These are phyloP conservation scores for Amphipyra tragopoginis DNA, from an alignment of 2,888 invertebrate genomes.

Conservation along the genomic window DNA sequence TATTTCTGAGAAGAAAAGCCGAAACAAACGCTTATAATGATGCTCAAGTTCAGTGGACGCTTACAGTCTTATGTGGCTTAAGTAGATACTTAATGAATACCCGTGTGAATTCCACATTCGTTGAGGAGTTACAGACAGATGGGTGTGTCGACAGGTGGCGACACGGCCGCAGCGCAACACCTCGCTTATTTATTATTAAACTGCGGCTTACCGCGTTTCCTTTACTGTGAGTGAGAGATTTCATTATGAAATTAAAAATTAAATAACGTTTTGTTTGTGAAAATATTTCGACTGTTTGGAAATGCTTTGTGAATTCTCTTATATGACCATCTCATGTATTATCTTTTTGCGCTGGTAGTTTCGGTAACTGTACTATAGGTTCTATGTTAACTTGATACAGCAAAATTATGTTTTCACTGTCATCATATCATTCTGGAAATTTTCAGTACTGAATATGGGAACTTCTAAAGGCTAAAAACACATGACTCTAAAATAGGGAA, in stretches of 20 bases:
- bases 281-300: background rate
- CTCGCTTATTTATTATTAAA: conserved; percentile 53
- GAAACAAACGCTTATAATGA: too few relatives aligned
- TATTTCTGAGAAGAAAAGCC: too few relatives aligned
- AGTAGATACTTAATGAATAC: background rate
- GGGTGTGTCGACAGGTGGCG: conserved; percentile 31
- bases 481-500: too few relatives aligned
- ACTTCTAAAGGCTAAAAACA: too few relatives aligned
- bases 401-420: too few relatives aligned
- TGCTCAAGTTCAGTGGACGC: too few relatives aligned
- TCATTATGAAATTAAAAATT: conserved; percentile 22
- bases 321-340: too few relatives aligned
- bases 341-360: too few relatives aligned
- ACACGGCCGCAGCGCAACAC: conserved; percentile 38
- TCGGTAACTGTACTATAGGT: too few relatives aligned
- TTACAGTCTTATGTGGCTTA: background rate
- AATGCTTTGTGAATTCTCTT: background rate
- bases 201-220: conserved; percentile 42
- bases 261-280: conserved; percentile 24
- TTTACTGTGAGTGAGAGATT: conserved; percentile 35
- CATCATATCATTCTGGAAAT: too few relatives aligned
- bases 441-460: too few relatives aligned
- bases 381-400: too few relatives aligned
- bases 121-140: conserved; percentile 6
- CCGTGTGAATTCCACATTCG: conserved; percentile 5